Evolutionary conservation across 2,113 vertebrate species (phyloP).

Genomic region (Silurus asotus): DNA sequence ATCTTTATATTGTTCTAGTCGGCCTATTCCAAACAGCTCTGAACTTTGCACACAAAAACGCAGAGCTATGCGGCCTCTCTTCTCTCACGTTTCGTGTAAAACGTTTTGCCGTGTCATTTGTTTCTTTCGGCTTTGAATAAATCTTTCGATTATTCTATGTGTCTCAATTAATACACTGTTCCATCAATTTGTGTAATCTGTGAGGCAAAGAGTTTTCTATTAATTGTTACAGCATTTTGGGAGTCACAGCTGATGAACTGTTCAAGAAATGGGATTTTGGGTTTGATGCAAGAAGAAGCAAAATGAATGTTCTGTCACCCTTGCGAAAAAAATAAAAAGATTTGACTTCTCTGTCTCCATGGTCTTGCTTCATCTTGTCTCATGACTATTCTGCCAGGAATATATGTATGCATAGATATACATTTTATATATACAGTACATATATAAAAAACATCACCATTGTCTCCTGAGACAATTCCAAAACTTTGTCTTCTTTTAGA

Average conservation of each 20-base stretch:
- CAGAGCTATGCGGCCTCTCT: background rate
- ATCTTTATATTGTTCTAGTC: background rate
- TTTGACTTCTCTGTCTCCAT: constrained; percentile 14
- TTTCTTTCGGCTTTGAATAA: constrained; percentile 41
- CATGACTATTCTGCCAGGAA: constrained; percentile 36
- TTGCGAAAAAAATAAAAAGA: constrained; percentile 39
- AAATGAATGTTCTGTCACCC: constrained; percentile 47
- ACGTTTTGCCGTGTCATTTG: constrained; percentile 22
- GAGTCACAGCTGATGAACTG: constrained; percentile 47
- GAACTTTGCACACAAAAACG: background rate
- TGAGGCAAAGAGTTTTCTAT: constrained; percentile 39
- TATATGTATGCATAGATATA: too few relatives aligned
- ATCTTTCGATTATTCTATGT: constrained; percentile 47
- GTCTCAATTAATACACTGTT: constrained; percentile 52
- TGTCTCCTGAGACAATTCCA: too few relatives aligned
- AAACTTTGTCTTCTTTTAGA: too few relatives aligned
- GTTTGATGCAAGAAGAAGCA: constrained; percentile 35
- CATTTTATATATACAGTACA: too few relatives aligned
- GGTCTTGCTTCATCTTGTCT: constrained; percentile 26
- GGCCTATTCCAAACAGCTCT: background rate
- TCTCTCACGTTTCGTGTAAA: background rate
- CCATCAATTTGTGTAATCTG: constrained; percentile 48
- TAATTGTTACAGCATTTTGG: constrained; percentile 49
- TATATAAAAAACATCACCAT: too few relatives aligned
- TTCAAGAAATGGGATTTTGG: constrained; percentile 41